Conservation (phyloP, 2,888 invertebrate genomes). For the Thumatha senex region DNA sequence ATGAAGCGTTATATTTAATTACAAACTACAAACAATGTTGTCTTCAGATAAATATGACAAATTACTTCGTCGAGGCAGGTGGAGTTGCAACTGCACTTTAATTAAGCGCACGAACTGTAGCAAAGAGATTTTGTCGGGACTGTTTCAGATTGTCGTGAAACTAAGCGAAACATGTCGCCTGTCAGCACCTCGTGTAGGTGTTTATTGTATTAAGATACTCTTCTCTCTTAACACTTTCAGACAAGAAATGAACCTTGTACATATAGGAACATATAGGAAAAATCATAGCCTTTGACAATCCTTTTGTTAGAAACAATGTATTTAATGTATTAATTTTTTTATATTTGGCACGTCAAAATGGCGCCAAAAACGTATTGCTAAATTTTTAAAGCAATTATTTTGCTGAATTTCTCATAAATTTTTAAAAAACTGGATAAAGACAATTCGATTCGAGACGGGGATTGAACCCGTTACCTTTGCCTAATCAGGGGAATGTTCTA, state of each 20-base stretch:
- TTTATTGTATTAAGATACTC: slow-evolving; percentile 53
- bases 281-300: too few relatives aligned
- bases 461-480: too few relatives aligned
- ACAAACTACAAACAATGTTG: slow-evolving; percentile 23
- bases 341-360: too few relatives aligned
- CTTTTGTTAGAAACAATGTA: too few relatives aligned
- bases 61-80: slow-evolving; percentile 19
- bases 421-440: too few relatives aligned
- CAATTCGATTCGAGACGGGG: too few relatives aligned
- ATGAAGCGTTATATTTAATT: slow-evolving; percentile 21
- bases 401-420: too few relatives aligned
- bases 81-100: slow-evolving; percentile 26
- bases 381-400: too few relatives aligned
- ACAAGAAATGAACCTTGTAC: neutral
- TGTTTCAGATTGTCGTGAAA: slow-evolving; percentile 67
- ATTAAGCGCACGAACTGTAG: slow-evolving; percentile 27
- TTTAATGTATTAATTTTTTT: too few relatives aligned
- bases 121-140: slow-evolving; percentile 56
- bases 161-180: slow-evolving; percentile 68
- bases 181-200: slow-evolving; percentile 56
- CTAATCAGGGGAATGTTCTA: too few relatives aligned
- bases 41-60: slow-evolving; percentile 21
- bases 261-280: too few relatives aligned
- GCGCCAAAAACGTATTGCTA: too few relatives aligned
- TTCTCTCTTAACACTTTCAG: slow-evolving; percentile 3